phyloP scores from a whole-genome alignment of 2,113 vertebrate genomes.

The Gnathonemus longibarbis region DNA sequence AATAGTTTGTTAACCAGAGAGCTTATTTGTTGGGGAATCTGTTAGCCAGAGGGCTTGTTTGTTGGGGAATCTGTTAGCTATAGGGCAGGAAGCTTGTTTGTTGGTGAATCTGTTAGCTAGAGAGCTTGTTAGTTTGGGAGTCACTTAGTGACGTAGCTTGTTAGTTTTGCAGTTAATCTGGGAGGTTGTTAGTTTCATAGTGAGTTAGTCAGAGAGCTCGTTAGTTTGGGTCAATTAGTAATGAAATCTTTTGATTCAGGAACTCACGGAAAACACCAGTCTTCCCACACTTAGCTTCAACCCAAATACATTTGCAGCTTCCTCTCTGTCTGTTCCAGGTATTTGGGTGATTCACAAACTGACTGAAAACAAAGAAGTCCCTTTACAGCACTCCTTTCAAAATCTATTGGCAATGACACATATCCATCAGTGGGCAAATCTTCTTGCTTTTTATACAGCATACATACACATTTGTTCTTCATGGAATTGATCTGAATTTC shows the following conservation, averaged over 20 bases:
- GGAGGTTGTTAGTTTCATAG: too few species aligned
- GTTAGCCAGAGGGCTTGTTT: background rate
- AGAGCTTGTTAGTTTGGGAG: background rate
- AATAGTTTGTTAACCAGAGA: background rate
- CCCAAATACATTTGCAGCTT: background rate
- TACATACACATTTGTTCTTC: background rate
- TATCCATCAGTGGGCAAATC: background rate
- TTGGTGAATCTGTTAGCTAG: background rate
- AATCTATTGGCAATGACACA: background rate
- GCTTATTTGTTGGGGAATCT: background rate
- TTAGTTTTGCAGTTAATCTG: background rate
- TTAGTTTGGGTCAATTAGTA: background rate
- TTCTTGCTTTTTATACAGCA: background rate
- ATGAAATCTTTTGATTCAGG: background rate
- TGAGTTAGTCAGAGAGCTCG: background rate
- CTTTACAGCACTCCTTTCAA: background rate
- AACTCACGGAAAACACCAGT: background rate
- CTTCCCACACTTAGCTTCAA: background rate
- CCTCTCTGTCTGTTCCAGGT: background rate
- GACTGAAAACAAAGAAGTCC: background rate
- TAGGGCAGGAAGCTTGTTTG: background rate
- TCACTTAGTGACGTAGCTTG: background rate
- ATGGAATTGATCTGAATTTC: background rate
- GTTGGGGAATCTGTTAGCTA: background rate
- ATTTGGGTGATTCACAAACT: background rate